Base-by-base conservation (phyloP, 2,113 vertebrate genomes). In the Lampris megalopsis region DNA sequence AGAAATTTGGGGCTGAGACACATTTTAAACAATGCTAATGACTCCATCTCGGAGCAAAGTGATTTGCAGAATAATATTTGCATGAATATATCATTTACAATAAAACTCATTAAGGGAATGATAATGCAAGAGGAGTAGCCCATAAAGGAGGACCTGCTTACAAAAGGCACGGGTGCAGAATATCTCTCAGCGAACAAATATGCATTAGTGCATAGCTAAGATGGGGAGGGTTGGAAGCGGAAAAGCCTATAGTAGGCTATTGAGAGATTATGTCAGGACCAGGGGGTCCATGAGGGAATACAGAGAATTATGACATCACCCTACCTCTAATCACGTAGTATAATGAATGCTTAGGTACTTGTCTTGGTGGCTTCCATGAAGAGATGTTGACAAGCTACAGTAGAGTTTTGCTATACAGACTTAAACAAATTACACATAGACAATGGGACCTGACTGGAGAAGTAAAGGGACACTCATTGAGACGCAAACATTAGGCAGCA, bases 81-180 rank as follows among this genome's bases (percentile, higher is more conserved):
- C 11, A 72, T 57, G 45, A 77, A 66, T 47, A 79, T 40, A 58
- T 58, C 3, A 62, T 75, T 80, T 67, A 65, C 48, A 75, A 11
- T 54, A 56, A 6, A 47, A 53, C 41, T 60, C 68, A 67, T 80
- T 49, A 75, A 11, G 41, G 40, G 58, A 53, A 57, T 64, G 64
- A 38, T 58, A 65, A 82, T 59, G 68, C 45, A 83, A 68, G 68
- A 72, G 65, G 49, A 49, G 63, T 6, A 70, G 63, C 52, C n/a
- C 37, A 75, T 69, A 59, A 59, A 73, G 53, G 41, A 75, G 41
- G 47, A 52, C 37, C 13, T 3, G 37, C 52, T 66, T 36, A 24
- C 24, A 24, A 53, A 53, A 50, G 42, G 42, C 37, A 1, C 38
- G 63, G 48, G 48, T 9, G 9, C 40, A 60, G 35, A 73, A 0